These are phyloP conservation scores for Aplysia californica DNA, from an alignment of 1,140 invertebrate genomes.

Conservation along the genomic window DNA sequence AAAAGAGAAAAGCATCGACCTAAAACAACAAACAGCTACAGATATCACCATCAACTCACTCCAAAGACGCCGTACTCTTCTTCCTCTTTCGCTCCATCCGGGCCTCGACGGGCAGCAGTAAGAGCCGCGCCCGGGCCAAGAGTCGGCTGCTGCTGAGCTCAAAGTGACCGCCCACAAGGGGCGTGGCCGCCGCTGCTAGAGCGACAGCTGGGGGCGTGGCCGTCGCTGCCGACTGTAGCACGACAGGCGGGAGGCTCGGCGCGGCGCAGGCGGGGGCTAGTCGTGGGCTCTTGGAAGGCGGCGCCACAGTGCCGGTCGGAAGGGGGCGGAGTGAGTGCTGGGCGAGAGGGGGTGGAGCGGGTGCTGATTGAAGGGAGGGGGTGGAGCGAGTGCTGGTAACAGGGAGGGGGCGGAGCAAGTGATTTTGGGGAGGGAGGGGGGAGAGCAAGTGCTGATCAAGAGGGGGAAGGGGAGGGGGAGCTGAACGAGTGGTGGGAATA, in stretches of 20 bases:
- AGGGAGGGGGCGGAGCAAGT: background rate
- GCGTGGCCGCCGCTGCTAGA: slow-evolving; percentile 1
- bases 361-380: background rate
- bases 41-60: background rate
- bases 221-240: slow-evolving; percentile 6
- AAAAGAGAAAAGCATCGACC: background rate
- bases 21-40: background rate
- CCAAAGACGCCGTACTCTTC: slow-evolving; percentile 24
- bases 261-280: background rate
- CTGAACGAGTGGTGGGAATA: background rate
- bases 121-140: background rate
- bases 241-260: background rate
- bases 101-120: background rate
- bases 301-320: background rate
- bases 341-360: background rate
- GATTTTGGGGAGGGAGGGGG: background rate
- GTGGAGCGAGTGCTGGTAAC: background rate
- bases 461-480: background rate
- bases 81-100: slow-evolving; percentile 32
- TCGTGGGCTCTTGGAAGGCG: background rate
- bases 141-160: background rate
- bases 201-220: background rate
- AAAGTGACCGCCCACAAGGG: no score
- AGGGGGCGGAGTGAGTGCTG: background rate
- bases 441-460: background rate